These are phyloP conservation scores for Hemibagrus wyckioides DNA, from an alignment of 2,113 vertebrate genomes.

Conservation along the genomic window DNA sequence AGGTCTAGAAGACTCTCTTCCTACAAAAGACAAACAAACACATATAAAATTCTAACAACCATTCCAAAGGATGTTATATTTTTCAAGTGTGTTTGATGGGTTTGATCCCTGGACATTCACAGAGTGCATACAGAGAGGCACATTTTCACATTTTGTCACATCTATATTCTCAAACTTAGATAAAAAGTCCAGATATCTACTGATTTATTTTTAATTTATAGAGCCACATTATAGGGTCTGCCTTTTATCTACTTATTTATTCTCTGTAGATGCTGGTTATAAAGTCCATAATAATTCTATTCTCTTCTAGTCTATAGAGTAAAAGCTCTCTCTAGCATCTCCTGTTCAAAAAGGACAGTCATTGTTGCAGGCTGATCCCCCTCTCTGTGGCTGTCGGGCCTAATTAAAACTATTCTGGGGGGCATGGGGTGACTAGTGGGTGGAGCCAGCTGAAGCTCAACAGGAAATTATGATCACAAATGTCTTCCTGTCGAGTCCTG, in stretches of 20 bases:
- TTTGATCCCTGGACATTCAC: constrained; percentile 30
- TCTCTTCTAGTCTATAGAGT: constrained; percentile 35
- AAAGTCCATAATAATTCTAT: constrained; percentile 47
- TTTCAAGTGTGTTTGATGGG: constrained; percentile 9
- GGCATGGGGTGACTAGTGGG: constrained; percentile 84
- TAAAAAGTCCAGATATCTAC: neutral
- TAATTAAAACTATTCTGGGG: constrained; percentile 96
- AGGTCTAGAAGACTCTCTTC: constrained; percentile 51
- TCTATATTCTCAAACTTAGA: neutral
- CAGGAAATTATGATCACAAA: constrained; percentile 99
- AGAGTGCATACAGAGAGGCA: constrained; percentile 17
- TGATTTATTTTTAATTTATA: constrained; percentile 4
- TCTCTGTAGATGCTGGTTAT: constrained; percentile 28
- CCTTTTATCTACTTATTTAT: constrained; percentile 20
- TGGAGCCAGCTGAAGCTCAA: constrained; percentile 84
- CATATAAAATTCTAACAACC: constrained; percentile 59
- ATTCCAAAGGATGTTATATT: constrained; percentile 20
- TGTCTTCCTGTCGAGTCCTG: constrained; percentile 94
- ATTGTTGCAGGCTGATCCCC: constrained; percentile 95
- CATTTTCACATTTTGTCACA: constrained; percentile 16
- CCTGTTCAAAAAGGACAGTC: constrained; percentile 92
- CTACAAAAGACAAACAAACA: constrained; percentile 49
- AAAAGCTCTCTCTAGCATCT: constrained; percentile 78
- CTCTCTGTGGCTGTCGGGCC: constrained; percentile 97
- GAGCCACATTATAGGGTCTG: constrained; percentile 7